A percentile compares a stretch with the other conserved stretches of the same genome.
These are phyloP conservation scores for Oxyruncus cristatus DNA, from an alignment of 2,113 vertebrate genomes.

Conservation along the genomic window DNA sequence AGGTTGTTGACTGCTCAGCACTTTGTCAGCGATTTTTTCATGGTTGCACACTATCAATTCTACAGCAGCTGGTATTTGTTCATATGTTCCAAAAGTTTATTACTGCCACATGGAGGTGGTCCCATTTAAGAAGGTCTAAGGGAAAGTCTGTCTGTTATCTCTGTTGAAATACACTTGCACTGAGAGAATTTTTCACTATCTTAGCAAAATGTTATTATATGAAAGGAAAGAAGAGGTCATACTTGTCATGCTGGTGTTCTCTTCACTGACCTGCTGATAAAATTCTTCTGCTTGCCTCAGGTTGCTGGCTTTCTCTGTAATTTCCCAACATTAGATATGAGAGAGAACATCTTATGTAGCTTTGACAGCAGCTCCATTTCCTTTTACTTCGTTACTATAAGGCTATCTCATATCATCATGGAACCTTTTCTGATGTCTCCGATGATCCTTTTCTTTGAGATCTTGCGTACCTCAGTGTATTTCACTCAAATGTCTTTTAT, in stretches of 20 bases:
- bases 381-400: neutral
- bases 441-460: neutral
- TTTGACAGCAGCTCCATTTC: neutral
- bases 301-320: constrained; percentile 17
- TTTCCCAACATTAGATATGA: neutral
- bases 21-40: neutral
- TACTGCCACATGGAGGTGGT: neutral
- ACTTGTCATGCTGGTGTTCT: constrained; percentile 20
- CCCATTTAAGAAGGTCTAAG: constrained; percentile 6
- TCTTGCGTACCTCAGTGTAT: neutral
- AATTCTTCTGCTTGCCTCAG: neutral
- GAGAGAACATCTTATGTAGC: neutral
- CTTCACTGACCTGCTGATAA: neutral
- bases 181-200: neutral
- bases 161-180: neutral
- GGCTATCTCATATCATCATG: neutral
- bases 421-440: neutral
- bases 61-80: neutral
- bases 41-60: neutral
- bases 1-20: neutral
- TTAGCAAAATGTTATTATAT: neutral
- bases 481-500: neutral
- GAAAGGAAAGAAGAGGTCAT: constrained; percentile 33
- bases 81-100: neutral
- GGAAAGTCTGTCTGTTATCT: neutral